Evolutionary conservation across 2,888 invertebrate genomes (phyloP), one percentile per base, ranked within the genome.

Genomic region (Halictus quadricinctus): DNA sequence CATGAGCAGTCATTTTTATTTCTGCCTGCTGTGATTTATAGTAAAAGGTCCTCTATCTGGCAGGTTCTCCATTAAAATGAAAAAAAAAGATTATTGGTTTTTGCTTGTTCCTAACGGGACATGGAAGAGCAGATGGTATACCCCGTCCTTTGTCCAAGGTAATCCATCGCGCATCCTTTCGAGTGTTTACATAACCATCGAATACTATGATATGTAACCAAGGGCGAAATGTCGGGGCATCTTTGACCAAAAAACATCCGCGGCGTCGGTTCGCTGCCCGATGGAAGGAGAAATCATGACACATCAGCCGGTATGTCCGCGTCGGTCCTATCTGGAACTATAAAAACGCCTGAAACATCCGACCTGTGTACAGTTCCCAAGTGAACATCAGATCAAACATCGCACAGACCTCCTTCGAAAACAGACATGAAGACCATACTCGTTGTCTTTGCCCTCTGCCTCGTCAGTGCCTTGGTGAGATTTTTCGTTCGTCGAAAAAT

Each of bases 281-380:
- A 36, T 78, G 76, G 87, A 74, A 81, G 83, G 87, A 83, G 86
- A 74, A 79, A 73, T 79, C 60, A 54, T 83, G 72, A 72, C 64
- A 60, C 41, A 70, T 18, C 75, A 60, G 21, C n/a, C n/a, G 58
- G 72, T 21, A 50, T 43, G 50, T 2, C 13, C 46, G 48, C 15
- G 58, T 66, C 70, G 83, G 75, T 83, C 66, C 54, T 41, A 73
- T 74, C 79, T 74, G 46, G 77, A 85, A 79, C 79, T 90, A 90
- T 90, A 90, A 90, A 90, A 88, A 86, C 88, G 75, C 82, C 73
- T 54, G 78, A 54, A 64, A 46, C 69, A 72, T 74, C 29, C 70
- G 69, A 41, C 10, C 25, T 77, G 72, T 73, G 84, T 81, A 74
- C 87, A 90, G 88, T 88, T 74, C 74, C 64, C 76, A 29, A 58